Base-by-base conservation (phyloP, 37 sponge, comb jelly and placozoan genomes). In the Chondrilla cf. caribensis region DNA sequence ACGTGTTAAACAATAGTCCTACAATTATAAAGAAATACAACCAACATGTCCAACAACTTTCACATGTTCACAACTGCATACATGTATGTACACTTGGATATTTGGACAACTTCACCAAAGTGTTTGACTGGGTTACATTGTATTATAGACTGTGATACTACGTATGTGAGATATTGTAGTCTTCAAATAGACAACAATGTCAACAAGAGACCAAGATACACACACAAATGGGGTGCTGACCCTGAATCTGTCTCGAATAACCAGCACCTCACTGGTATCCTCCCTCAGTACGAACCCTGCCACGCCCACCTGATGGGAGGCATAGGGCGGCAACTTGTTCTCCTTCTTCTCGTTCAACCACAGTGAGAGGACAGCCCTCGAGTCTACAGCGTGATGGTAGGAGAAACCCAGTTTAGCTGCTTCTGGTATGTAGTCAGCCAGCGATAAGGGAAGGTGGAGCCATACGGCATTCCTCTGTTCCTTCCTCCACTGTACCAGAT, bases 231-330 rank as follows among this genome's bases (percentile, higher is more conserved):
- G 22, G 67, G 19, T 9, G 1, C 82, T 76, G 18, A 85, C 90
- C 81, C 84, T 93, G 59, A 85, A 82, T 39, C 81, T 87, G 68
- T 93, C 94, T 76, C 90, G 83, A 18, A 66, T 78, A 0, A 87
- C 90, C 32, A 93, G 81, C 1, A 93, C 35, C 60, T 89, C 66
- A 24, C 60, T 0, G 24, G 88, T 89, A 28, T 93, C 94, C 32
- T 87, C 88, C 58, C 86, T 40, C 1, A 40, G 35, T 35, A 93
- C 94, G 60, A 87, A 64, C 2, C 94, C 94, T 93, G 67, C 59
- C 15, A 86, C 95, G 26, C 91, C 95, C 25, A 94, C 95, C 55
- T 91, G 89, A 68, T 94, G 95, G 32, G 91, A 79, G 58, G 89
- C 91, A 83, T 86, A 91, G n/a, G 2, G 76, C 55, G 91, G 90